Conservation (phyloP, 2,888 invertebrate species). For the Congeria kusceri region DNA sequence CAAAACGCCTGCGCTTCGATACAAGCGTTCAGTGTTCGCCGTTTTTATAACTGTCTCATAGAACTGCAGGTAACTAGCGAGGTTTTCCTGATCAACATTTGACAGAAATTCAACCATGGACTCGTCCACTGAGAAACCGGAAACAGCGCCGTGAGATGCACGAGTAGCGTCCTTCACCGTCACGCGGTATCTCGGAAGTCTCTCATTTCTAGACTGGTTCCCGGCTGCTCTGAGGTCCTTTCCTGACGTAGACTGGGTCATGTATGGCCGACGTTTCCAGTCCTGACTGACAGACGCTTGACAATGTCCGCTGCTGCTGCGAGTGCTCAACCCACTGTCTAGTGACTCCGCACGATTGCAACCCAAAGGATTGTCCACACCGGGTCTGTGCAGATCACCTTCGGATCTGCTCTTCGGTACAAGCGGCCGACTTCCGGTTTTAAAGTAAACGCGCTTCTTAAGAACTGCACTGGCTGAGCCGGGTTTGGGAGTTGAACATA, state of each 20-base stretch:
- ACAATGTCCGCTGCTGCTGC: background rate
- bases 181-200: constrained; percentile 51
- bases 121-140: background rate
- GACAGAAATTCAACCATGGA: background rate
- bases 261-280: constrained; percentile 48
- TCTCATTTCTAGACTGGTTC: background rate
- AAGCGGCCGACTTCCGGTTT: constrained; percentile 34
- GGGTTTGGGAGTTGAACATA: constrained; percentile 56
- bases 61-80: background rate
- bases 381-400: background rate
- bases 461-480: background rate
- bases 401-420: constrained; percentile 3
- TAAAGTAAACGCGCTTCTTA: constrained; percentile 4
- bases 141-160: constrained; percentile 17
- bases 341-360: background rate
- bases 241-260: constrained; percentile 47
- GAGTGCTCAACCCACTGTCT: background rate
- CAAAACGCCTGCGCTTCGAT: no score
- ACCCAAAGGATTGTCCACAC: background rate
- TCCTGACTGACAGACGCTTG: constrained; percentile 5
- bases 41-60: background rate
- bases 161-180: constrained; percentile 24
- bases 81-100: background rate
- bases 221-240: constrained; percentile 18
- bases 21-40: no score